These are phyloP conservation scores for Echinarachnius parma DNA, from an alignment of 53 echinoderm and acorn worm genomes.

Conservation along the genomic window DNA sequence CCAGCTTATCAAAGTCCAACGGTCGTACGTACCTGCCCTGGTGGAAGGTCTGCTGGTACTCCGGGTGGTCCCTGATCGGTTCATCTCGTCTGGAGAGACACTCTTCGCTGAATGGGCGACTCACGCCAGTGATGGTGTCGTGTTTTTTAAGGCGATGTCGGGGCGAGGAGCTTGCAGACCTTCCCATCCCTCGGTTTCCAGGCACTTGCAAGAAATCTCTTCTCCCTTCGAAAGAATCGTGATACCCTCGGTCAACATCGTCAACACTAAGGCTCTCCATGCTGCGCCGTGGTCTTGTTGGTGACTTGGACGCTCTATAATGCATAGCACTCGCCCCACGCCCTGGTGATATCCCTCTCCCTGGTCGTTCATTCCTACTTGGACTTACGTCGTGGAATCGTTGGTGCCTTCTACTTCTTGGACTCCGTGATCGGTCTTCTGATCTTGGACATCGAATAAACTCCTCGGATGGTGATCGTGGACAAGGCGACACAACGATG, in stretches of 20 bases:
- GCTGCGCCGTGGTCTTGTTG: slow-evolving; percentile 33
- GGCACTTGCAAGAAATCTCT: slow-evolving; percentile 72
- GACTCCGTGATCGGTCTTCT: slow-evolving; percentile 47
- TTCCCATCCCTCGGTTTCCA: slow-evolving; percentile 56
- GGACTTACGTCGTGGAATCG: slow-evolving; percentile 51
- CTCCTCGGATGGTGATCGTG: slow-evolving; percentile 24
- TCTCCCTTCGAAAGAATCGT: slow-evolving; percentile 30
- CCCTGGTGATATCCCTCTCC: slow-evolving; percentile 28
- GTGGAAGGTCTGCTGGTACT: slow-evolving; percentile 37
- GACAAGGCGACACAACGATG: slow-evolving; percentile 26
- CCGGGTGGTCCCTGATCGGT: slow-evolving; percentile 61
- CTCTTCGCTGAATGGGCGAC: slow-evolving; percentile 49
- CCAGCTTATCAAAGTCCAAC: slow-evolving; percentile 36
- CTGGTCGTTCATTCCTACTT: slow-evolving; percentile 36
- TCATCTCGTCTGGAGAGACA: slow-evolving; percentile 63
- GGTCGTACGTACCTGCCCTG: slow-evolving; percentile 46
- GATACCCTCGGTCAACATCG: slow-evolving; percentile 50
- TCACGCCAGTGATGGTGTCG: slow-evolving; percentile 35
- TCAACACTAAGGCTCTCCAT: slow-evolving; percentile 52
- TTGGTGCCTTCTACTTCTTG: slow-evolving; percentile 46
- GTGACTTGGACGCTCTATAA: slow-evolving; percentile 49
- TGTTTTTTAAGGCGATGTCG: slow-evolving; percentile 60
- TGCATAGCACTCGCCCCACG: slow-evolving; percentile 35
- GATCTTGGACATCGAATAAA: slow-evolving; percentile 17
- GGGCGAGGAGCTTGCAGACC: slow-evolving; percentile 82